Base-by-base conservation (phyloP, 2,113 vertebrate genomes). In the Megaceryle maxima region DNA sequence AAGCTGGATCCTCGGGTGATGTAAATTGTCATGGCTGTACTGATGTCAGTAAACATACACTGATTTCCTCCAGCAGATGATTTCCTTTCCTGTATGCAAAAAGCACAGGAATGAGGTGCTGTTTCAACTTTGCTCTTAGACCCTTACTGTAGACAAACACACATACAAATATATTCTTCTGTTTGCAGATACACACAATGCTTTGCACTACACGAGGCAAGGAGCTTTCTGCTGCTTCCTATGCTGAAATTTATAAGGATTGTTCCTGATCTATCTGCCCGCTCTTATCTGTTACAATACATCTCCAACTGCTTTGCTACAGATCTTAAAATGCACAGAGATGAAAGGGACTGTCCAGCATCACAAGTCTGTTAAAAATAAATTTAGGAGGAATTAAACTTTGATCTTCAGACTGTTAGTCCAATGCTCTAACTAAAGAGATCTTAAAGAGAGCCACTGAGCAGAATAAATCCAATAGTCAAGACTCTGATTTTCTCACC, bases 1-100 rank as follows among this genome's bases (percentile, higher is more conserved):
- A 87, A 84, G 74, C 73, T 88, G 88, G 92, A 87, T 94, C 73
- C 90, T 94, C 80, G 90, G 90, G 48, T 96, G 83, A 94, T 82
- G 83, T 57, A 93, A 92, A 92, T 62, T 93, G 80, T 74, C 83
- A 33, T 51, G 62, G 69, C 86, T 92, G 48, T 78, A 25, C 18
- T 93, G 90, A 90, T n/a, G 19, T 96, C 96, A 92, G 69, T 48
- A 37, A 59, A 68, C 79, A 95, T 28, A 67, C 67, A 19, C 26
- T 57, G 79, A 67, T 90, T 86, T 96, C 60, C 69, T 92, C 60
- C 83, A 93, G 95, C 90, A 88, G 73, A 72, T 4, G 4, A 92
- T 84, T 78, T 92, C 83, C 66, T 88, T 79, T 75, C 75, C 69
- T 62, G 6, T 26, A 37, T 68, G 53, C 82, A 82, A 91, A 94